phyloP scores from a whole-genome alignment of 2,888 invertebrate species.

The Panopea generosa region DNA sequence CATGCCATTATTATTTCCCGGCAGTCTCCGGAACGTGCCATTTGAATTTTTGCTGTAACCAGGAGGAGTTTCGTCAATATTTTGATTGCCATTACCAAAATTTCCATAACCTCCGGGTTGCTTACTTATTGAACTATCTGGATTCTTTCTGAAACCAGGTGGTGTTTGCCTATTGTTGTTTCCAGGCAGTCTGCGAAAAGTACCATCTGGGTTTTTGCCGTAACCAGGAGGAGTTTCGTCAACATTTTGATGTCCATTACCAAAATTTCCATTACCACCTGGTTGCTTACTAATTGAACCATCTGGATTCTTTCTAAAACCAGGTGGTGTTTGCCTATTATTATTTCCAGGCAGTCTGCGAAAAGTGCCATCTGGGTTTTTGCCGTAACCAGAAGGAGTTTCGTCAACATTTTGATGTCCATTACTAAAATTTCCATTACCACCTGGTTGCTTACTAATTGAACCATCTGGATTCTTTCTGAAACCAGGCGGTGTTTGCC shows the following conservation, averaged over 20 bases:
- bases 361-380: constrained; percentile 1
- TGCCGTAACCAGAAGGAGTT: constrained; percentile 10
- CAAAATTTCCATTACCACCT: too few relatives aligned
- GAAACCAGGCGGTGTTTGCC: constrained; percentile 6
- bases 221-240: background rate
- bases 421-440: too few relatives aligned
- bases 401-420: background rate
- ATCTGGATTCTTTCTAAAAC: constrained; percentile 8
- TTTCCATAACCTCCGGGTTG: too few relatives aligned
- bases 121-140: constrained; percentile 1
- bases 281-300: background rate
- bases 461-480: constrained; percentile 17
- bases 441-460: background rate
- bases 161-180: constrained; percentile 4
- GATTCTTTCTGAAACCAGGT: constrained; percentile 5
- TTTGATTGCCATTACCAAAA: too few relatives aligned
- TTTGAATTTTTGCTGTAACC: background rate
- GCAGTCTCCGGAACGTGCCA: background rate
- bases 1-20: constrained; percentile 3
- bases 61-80: too few relatives aligned
- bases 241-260: too few relatives aligned
- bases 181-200: background rate
- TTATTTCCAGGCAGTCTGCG: background rate
- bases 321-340: constrained; percentile 3
- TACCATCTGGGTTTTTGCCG: background rate